phyloP scores from a whole-genome alignment of 2,888 invertebrate genomes.

The Tribolium freemani region DNA sequence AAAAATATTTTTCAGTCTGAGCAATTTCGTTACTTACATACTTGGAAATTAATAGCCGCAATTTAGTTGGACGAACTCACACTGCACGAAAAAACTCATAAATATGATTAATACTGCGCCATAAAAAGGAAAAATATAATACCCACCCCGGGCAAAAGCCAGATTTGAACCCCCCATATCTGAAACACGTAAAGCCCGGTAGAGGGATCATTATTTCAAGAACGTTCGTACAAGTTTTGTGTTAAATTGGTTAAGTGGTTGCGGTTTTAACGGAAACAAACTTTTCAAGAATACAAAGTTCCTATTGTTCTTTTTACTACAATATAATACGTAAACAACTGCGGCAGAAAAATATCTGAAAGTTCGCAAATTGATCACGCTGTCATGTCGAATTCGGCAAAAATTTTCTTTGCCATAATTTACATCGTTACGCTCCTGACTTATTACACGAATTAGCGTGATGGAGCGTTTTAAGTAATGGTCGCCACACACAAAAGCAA shows the following conservation, averaged over 20 bases:
- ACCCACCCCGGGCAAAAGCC: neutral
- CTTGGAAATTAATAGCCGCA: constrained; percentile 28
- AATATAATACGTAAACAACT: constrained; percentile 39
- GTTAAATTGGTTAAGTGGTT: constrained; percentile 41
- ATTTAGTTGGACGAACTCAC: constrained; percentile 17
- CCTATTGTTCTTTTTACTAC: constrained; percentile 31
- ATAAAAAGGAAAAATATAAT: constrained; percentile 20
- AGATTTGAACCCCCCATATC: constrained; percentile 20
- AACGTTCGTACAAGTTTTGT: constrained; percentile 21
- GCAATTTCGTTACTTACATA: constrained; percentile 26
- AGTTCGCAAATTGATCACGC: constrained; percentile 18
- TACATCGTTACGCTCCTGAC: constrained; percentile 7
- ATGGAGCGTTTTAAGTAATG: constrained; percentile 22
- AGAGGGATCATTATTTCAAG: constrained; percentile 16
- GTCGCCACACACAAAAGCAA: constrained; percentile 9
- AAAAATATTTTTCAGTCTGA: constrained; percentile 23
- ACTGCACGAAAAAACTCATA: constrained; percentile 22
- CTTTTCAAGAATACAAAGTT: constrained; percentile 38
- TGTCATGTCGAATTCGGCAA: neutral
- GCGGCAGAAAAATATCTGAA: constrained; percentile 32
- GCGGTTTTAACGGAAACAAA: constrained; percentile 19
- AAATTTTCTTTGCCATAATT: constrained; percentile 16
- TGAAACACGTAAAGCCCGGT: constrained; percentile 9
- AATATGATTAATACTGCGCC: constrained; percentile 21
- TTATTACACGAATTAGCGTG: constrained; percentile 23